Base-by-base conservation (phyloP, 2,888 invertebrate species). In the Agriopis aurantiaria region DNA sequence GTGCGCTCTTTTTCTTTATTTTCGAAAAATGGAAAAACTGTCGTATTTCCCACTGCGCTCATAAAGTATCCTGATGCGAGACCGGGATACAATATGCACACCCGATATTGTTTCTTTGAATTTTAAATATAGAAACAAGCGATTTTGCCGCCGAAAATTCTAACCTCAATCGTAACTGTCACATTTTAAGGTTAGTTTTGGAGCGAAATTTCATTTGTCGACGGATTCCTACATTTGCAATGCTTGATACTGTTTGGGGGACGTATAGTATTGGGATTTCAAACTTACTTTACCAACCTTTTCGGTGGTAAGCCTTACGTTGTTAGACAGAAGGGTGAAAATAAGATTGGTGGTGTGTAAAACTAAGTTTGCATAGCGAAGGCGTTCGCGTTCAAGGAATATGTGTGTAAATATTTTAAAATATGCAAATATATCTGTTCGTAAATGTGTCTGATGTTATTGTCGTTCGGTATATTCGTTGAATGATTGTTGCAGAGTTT, bases 51-150 rank as follows among this genome's bases (percentile, higher is more conserved):
- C 92, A 78, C 85, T 80, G 80, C 90, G 89, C 80, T 85, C 91
- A 82, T 92, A 92, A 91, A 91, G 84, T 86, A 92, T 90, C 88
- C 83, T 82, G 85, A 87, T 86, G 85, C 81, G 82, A 78, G 81
- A 82, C 81, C 81, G 81, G 84, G 82, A 89, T 88, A 89, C 85
- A 87, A 87, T 91, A 91, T 91, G 87, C 90, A 87, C 87, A 87
- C 87, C 85, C 90, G 88, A 92, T 92, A 92, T 91, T 91, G 92
- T 92, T 91, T 92, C 90, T 90, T 91, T 92, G 91, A 90, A 92
- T 92, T 91, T 91, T 91, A 91, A 91, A 92, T 87, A 84, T 78
- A 78, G 72, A 76, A 75, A 71, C 69, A 72, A 71, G 61, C 64
- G 23, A 17, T 11, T 74, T 76, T 83, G 66, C 82, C 75, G 74